These are phyloP conservation scores for Glossophaga mutica DNA, from an alignment of 2,797 vertebrate genomes.

Conservation along the genomic window DNA sequence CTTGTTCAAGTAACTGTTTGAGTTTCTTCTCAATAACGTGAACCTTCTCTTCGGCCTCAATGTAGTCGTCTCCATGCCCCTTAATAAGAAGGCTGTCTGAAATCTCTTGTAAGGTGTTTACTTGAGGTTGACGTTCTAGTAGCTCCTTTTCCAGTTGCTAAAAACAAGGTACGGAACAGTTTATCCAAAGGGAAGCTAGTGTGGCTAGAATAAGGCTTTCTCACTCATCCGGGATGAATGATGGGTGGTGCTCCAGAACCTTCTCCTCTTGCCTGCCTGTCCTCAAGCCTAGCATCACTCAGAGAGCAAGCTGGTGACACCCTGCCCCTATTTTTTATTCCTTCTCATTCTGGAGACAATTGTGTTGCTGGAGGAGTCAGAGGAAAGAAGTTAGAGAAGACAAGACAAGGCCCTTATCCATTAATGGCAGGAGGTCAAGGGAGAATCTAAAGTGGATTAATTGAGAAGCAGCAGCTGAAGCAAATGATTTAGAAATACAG, in stretches of 20 bases:
- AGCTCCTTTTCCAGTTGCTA: slow-evolving; percentile 91
- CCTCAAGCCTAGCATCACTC: not conserved
- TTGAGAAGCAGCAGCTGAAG: not conserved
- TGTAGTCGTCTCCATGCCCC: slow-evolving; percentile 83
- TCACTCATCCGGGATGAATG: not conserved
- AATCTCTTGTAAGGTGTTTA: slow-evolving; percentile 87
- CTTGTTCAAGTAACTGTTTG: slow-evolving; percentile 85
- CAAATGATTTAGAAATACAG: rapidly evolving
- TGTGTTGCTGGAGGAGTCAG: not conserved
- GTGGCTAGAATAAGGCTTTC: not conserved
- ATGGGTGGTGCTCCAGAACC: not conserved
- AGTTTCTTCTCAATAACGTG: slow-evolving; percentile 90
- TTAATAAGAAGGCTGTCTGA: slow-evolving; percentile 86
- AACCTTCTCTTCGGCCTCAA: slow-evolving; percentile 92
- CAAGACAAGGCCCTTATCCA: not conserved
- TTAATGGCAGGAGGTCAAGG: not conserved
- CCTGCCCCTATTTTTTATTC: not conserved
- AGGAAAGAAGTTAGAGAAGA: not conserved
- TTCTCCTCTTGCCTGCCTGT: not conserved
- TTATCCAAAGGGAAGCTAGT: not conserved
- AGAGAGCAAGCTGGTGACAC: not conserved
- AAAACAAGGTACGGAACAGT: not conserved
- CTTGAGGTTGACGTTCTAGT: slow-evolving; percentile 79
- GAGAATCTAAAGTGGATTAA: not conserved
- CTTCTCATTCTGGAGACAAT: not conserved